Conservation (phyloP, 2,797 vertebrate genomes). For the Chelmon rostratus region DNA sequence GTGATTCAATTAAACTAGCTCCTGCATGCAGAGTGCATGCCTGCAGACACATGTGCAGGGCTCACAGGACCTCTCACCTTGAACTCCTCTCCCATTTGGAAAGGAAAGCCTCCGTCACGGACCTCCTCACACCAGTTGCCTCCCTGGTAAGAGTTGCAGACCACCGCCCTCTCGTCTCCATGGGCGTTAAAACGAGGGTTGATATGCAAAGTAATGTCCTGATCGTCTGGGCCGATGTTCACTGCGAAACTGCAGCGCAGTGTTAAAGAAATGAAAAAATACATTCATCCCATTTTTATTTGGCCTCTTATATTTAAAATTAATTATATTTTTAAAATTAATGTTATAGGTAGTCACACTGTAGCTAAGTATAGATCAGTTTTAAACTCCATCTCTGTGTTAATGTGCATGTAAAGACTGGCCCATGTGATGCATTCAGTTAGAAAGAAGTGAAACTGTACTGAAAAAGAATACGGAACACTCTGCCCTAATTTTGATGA, state of each 20-base stretch:
- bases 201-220: conserved; percentile 81
- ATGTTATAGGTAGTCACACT: not conserved
- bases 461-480: not conserved
- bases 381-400: not conserved
- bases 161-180: conserved; percentile 76
- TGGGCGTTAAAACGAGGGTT: conserved; percentile 86
- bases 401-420: not conserved
- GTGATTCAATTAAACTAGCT: not conserved
- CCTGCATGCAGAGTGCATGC: too few species aligned
- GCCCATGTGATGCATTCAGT: not conserved
- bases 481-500: not conserved
- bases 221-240: conserved; percentile 77
- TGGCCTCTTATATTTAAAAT: not conserved
- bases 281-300: not conserved
- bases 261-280: not conserved
- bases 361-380: conserved; percentile 20
- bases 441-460: not conserved
- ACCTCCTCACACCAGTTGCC: conserved; percentile 84
- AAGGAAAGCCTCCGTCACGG: conserved; percentile 81
- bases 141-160: conserved; percentile 84
- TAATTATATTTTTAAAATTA: too few species aligned
- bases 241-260: conserved; percentile 78
- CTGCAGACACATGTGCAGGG: not conserved
- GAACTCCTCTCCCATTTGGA: conserved; percentile 79
- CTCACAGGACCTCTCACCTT: conserved; percentile 68